Evolutionary conservation across 2,888 invertebrate species (phyloP), one percentile per base, ranked within the genome.

Genomic region (Stomorhina lunata): DNA sequence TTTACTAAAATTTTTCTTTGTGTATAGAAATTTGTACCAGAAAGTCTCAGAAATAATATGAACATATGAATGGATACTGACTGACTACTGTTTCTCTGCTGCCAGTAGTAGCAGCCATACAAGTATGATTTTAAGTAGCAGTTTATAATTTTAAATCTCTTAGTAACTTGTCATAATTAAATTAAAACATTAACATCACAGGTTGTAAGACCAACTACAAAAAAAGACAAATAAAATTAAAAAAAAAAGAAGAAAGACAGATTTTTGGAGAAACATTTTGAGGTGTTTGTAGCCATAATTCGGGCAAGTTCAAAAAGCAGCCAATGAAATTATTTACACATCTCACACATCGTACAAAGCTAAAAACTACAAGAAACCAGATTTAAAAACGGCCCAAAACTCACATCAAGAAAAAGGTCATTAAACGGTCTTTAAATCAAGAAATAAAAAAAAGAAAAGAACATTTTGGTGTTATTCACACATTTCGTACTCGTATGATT

Each of bases 101-200:
- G 45, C 32, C 45, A 34, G 63, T 75, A 34, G 63, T 75, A 59
- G 72, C 72, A 73, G 82, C 69, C 78, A 75, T 78, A 81, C 57
- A 73, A 63, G 59, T 69, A 32, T 43, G 40, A 40, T 61, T 40
- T 12, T 15, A 61, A 63, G 75, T 65, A 65, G 65, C 69, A 76
- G 48, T 76, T 71, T 72, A 57, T 69, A n/a, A n/a, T n/a, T n/a
- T n/a, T n/a, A 69, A 79, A 79, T 82, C 75, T 75, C 71, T 65
- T 66, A 66, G 43, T 75, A 82, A 82, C 82, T 82, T 82, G 82
- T 82, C 71, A 75, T 79, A 79, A 82, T 82, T 82, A 79, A 82
- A 82, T 82, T 82, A 76, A 75, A 79, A 71, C 82, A 82, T 79
- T 82, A 82, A 82, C 82, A 82, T 82, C 82, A 76, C 82, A 82